Conservation (phyloP, 2,113 vertebrate genomes). For the Tylochromis polylepis region DNA sequence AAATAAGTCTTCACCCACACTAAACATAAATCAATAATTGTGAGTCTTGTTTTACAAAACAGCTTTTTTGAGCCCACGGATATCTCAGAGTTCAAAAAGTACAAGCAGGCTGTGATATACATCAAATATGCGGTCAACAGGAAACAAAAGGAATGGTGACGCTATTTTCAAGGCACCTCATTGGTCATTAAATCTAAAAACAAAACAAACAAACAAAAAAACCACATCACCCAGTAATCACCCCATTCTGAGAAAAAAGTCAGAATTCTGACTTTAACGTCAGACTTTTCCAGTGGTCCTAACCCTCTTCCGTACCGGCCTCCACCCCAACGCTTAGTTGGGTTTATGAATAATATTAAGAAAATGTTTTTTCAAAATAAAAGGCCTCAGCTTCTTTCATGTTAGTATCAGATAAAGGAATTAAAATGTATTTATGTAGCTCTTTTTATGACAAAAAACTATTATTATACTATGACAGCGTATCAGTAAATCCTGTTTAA, state of each 20-base stretch:
- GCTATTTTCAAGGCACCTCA: no score
- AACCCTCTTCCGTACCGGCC: background rate
- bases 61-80: rapidly evolving
- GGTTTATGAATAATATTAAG: no score
- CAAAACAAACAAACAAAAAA: no score
- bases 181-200: background rate
- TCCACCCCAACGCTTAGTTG: no score
- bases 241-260: background rate
- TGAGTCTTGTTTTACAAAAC: background rate
- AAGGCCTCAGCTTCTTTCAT: background rate
- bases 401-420: background rate
- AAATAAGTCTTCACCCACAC: background rate
- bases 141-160: background rate
- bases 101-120: background rate
- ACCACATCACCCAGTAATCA: rapidly evolving
- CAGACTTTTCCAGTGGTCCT: no score
- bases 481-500: background rate
- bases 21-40: background rate
- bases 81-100: background rate
- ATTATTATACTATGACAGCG: background rate
- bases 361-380: background rate
- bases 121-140: background rate
- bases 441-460: rapidly evolving
- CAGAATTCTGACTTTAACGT: rapidly evolving
- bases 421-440: background rate